phyloP scores from a whole-genome alignment of 2,888 invertebrate species.

The Macrosoma leucophasiata region DNA sequence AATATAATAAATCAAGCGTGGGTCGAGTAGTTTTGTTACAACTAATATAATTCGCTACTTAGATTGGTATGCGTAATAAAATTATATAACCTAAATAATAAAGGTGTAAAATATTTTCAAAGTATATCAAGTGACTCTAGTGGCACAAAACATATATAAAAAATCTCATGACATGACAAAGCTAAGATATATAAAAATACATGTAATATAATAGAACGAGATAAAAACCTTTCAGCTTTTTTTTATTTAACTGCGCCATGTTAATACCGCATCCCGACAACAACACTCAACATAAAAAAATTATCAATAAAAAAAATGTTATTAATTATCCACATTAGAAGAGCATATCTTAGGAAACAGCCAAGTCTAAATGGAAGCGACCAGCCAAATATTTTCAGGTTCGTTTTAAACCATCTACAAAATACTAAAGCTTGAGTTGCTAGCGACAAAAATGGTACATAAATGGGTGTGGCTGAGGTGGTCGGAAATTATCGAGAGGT shows the following conservation, averaged over 20 bases:
- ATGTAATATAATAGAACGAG: slow-evolving; percentile 33
- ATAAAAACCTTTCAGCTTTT: slow-evolving; percentile 38
- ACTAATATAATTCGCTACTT: no score
- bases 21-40: no score
- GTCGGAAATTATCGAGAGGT: slow-evolving; percentile 34
- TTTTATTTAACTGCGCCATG: slow-evolving; percentile 25
- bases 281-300: slow-evolving; percentile 29
- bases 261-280: slow-evolving; percentile 36
- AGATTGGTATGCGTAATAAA: no score
- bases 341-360: slow-evolving; percentile 55
- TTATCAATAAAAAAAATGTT: slow-evolving; percentile 24
- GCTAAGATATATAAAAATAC: slow-evolving; percentile 14
- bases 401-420: slow-evolving; percentile 27
- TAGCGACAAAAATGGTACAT: slow-evolving; percentile 53
- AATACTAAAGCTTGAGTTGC: slow-evolving; percentile 43
- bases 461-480: slow-evolving; percentile 42
- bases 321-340: slow-evolving; percentile 42
- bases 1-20: no score
- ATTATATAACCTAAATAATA: slow-evolving; percentile 6
- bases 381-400: slow-evolving; percentile 59
- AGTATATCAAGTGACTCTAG: no score
- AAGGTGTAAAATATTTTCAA: slow-evolving; percentile 13
- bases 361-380: slow-evolving; percentile 64
- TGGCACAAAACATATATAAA: slow-evolving; percentile 22
- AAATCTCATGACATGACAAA: slow-evolving; percentile 23